Conservation (phyloP, 1,140 invertebrate species). For the Diabrotica virgifera region DNA sequence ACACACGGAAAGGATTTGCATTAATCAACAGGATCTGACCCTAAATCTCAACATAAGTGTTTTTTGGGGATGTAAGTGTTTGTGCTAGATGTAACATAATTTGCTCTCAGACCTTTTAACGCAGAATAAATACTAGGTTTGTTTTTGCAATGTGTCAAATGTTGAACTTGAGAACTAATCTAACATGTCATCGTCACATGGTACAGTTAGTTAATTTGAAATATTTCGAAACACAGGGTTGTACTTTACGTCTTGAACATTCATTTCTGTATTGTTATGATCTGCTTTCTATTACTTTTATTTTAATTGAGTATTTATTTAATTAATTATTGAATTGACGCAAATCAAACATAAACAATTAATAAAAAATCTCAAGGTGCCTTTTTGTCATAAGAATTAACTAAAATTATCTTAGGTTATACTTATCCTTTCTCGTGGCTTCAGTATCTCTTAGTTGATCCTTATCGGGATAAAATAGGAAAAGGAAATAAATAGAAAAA, state of each 20-base stretch:
- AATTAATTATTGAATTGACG: too few species aligned
- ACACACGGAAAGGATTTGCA: slow-evolving; percentile 6
- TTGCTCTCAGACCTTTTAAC: slow-evolving; percentile 14
- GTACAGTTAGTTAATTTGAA: neutral
- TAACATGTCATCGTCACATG: slow-evolving; percentile 3
- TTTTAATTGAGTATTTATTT: too few species aligned
- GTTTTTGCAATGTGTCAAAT: slow-evolving; percentile 18
- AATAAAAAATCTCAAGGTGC: too few species aligned
- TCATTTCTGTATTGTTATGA: too few species aligned
- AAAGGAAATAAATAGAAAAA: too few species aligned
- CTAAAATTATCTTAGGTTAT: too few species aligned
- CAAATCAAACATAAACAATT: too few species aligned
- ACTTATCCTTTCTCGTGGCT: too few species aligned
- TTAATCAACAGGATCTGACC: slow-evolving; percentile 11
- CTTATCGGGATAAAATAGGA: too few species aligned
- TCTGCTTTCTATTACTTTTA: too few species aligned
- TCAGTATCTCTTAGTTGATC: too few species aligned
- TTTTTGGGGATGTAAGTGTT: slow-evolving; percentile 13
- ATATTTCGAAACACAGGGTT: neutral
- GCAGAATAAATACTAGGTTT: slow-evolving; percentile 7
- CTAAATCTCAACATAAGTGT: slow-evolving; percentile 13
- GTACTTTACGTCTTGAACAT: neutral
- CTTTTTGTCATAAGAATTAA: too few species aligned
- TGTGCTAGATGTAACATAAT: slow-evolving; percentile 12
- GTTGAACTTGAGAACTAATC: slow-evolving; percentile 11